These are phyloP conservation scores for Megalurothrips usitatus DNA, from an alignment of 2,888 invertebrate species.

Conservation along the genomic window DNA sequence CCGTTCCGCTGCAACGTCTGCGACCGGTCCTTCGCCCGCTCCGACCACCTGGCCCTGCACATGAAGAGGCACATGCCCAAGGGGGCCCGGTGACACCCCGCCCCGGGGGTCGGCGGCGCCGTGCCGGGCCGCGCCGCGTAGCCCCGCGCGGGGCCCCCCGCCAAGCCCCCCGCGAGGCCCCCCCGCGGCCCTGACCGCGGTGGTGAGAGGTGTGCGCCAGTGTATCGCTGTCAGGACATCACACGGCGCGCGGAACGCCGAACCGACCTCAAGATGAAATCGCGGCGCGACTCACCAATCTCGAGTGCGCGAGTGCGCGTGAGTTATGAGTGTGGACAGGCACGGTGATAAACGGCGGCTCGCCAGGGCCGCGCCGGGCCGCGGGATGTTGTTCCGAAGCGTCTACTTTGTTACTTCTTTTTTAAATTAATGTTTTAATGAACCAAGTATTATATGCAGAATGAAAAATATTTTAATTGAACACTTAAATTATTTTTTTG, in stretches of 20 bases:
- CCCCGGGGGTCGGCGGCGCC: not conserved
- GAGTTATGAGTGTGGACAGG: constrained; percentile 13
- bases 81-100: constrained; percentile 60
- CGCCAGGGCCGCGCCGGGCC: too few relatives aligned
- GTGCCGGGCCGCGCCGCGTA: not conserved
- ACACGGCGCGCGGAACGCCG: not conserved
- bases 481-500: constrained; percentile 19
- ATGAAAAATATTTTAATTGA: not conserved
- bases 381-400: too few relatives aligned
- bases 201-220: not conserved
- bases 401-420: not conserved
- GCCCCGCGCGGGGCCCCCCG: not conserved
- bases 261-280: not conserved
- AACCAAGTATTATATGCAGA: too few relatives aligned
- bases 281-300: not conserved
- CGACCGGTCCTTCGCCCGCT: constrained; percentile 54
- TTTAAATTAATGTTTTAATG: not conserved
- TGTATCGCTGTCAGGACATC: not conserved
- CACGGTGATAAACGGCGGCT: not conserved
- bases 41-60: constrained; percentile 57
- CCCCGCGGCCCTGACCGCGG: not conserved
- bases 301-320: not conserved
- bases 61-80: constrained; percentile 73
- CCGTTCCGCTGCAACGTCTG: constrained; percentile 56
- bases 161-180: not conserved